Conservation (phyloP, 2,113 vertebrate species). For the Natator depressus region DNA sequence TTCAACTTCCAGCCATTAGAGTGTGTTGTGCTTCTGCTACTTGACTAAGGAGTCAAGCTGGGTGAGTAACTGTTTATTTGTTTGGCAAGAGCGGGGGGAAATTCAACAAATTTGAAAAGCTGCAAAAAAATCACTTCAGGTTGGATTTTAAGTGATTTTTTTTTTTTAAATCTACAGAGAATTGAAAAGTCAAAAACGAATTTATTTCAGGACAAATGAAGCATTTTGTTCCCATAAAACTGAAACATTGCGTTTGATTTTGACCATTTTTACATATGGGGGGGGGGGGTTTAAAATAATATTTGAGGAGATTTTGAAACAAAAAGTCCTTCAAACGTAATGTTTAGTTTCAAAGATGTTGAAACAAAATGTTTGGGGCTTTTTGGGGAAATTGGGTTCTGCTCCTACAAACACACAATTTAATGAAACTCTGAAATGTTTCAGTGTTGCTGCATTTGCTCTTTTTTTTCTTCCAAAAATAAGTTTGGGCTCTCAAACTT, state of each 20-base stretch:
- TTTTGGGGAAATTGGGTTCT: too few relatives aligned
- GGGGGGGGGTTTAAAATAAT: not conserved
- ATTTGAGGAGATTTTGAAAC: not conserved
- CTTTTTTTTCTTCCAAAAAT: not conserved
- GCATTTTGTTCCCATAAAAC: not conserved
- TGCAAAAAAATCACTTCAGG: not conserved
- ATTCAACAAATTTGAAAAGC: not conserved
- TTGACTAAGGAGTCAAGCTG: not conserved
- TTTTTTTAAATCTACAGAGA: not conserved
- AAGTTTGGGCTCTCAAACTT: not conserved
- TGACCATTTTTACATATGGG: not conserved
- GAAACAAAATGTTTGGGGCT: too few relatives aligned
- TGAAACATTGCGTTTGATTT: not conserved
- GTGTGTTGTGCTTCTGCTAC: not conserved
- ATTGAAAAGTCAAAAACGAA: not conserved
- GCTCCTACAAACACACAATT: not conserved
- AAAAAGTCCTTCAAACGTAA: too few relatives aligned
- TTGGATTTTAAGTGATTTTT: not conserved
- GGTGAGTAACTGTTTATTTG: not conserved
- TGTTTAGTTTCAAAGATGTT: too few relatives aligned
- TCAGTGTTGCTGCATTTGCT: not conserved
- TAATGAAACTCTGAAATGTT: not conserved
- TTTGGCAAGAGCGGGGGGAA: accelerated
- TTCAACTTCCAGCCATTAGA: not conserved
- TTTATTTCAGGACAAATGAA: not conserved